Evolutionary conservation across 2,888 invertebrate species (phyloP).

Genomic region (Drosophila antonietae): DNA sequence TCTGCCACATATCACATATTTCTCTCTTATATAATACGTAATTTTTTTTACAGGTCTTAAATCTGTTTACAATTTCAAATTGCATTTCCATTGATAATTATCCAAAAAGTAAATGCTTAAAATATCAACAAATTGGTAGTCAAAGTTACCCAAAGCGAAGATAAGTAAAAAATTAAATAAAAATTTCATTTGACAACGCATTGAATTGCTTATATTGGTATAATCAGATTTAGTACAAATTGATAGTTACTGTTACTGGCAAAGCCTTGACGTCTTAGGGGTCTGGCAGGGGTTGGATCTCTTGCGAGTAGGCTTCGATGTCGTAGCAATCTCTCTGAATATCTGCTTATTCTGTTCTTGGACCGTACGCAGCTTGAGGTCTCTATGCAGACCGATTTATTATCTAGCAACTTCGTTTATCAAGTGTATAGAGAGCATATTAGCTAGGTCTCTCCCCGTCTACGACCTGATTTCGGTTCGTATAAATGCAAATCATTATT

Average conservation of each 20-base stretch:
- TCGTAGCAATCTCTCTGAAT: too few species aligned
- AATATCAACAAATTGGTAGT: background rate
- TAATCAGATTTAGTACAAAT: too few species aligned
- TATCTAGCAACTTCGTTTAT: too few species aligned
- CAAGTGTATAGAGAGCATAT: background rate
- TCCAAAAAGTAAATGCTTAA: background rate
- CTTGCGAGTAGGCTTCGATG: too few species aligned
- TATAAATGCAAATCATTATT: too few species aligned
- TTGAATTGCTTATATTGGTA: background rate
- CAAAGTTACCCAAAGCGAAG: background rate
- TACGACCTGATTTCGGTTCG: too few species aligned
- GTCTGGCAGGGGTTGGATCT: too few species aligned
- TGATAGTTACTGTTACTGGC: too few species aligned
- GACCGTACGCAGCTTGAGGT: too few species aligned
- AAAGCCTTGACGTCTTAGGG: too few species aligned
- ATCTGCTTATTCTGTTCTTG: too few species aligned
- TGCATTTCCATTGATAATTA: background rate
- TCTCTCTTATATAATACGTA: background rate
- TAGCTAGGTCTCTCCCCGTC: too few species aligned
- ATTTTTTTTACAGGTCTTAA: background rate
- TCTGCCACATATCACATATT: conserved; percentile 20
- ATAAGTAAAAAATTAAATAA: background rate
- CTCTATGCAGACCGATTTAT: background rate
- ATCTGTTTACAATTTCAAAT: background rate
- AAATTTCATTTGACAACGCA: background rate